Base-by-base conservation (phyloP, 1,140 invertebrate genomes). In the Zaprionus taronus region DNA sequence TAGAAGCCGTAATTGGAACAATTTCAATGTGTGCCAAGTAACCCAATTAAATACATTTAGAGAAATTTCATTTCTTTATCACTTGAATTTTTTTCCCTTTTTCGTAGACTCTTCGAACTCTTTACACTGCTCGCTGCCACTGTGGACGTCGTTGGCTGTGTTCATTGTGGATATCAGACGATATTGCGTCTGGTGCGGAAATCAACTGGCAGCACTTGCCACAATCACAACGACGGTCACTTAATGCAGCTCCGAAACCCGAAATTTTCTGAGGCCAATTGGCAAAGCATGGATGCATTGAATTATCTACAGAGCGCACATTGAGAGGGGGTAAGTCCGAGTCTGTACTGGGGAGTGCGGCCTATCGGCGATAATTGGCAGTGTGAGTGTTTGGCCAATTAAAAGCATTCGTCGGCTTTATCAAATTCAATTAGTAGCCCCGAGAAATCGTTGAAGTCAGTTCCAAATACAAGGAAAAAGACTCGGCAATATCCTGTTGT, bases 341-440 rank as follows among this genome's bases (percentile, higher is more conserved):
- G 20, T 51, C 2, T 12, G 9, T 9, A 4, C 44, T 49, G 20
- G 17, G 9, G 17, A 49, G 17, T 49, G 24, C 47, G 20, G 34
- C 22, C 22, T 80, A 80, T 80, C 65, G 57, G 47, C 57, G 76
- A 81, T 83, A 83, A 87, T 87, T 87, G 79, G 72, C 55, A 34
- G 70, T 55, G 72, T 58, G 72, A 72, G 69, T 79, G 76, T 71
- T 81, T 76, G 76, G 64, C 77, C 81, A 83, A 83, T 83, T 83
- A 81, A 81, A 81, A 81, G 76, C 72, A 77, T 49, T 69, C 73
- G 73, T 68, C 69, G 72, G 61, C 69, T 79, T 83, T 83, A 83
- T 83, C 81, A 83, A 83, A 83, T 83, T 85, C 83, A 85, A 85
- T 85, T 83, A 85, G 81, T 73, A 44, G 60, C 51, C 58, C 24